These are phyloP conservation scores for Palythoa grandis DNA, from an alignment of 92 coral and sea anemone species.

Conservation along the genomic window DNA sequence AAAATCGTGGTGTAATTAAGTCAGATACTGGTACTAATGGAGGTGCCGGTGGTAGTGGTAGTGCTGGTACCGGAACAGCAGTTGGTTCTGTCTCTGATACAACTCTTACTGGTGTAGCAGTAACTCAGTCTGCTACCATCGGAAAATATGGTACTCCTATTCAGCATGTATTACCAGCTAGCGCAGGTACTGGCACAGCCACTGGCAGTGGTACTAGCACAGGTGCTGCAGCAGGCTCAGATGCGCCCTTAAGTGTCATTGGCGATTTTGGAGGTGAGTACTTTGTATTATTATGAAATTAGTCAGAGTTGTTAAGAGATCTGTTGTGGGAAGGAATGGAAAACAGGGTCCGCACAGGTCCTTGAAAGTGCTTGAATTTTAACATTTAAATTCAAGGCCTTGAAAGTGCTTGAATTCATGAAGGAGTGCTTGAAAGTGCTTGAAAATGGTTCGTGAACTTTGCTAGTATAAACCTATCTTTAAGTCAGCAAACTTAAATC, in stretches of 20 bases:
- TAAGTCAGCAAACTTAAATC: too few relatives aligned
- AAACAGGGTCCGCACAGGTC: too few relatives aligned
- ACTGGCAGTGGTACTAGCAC: constrained; percentile 29
- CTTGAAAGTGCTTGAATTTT: too few relatives aligned
- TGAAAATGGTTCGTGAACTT: too few relatives aligned
- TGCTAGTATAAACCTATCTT: too few relatives aligned
- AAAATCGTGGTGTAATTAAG: constrained; percentile 14
- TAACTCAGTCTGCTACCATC: not conserved
- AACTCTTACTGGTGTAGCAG: constrained; percentile 21
- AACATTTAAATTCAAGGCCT: too few relatives aligned
- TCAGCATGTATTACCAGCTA: not conserved
- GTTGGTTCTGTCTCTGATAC: not conserved
- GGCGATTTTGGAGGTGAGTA: constrained; percentile 83
- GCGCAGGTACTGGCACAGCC: not conserved
- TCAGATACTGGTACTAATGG: not conserved
- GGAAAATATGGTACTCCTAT: constrained; percentile 4
- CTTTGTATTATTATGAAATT: not conserved
- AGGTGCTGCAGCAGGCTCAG: constrained; percentile 25
- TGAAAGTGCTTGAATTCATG: too few relatives aligned
- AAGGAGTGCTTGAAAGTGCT: too few relatives aligned
- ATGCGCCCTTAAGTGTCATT: constrained; percentile 56
- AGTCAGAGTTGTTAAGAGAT: not conserved
- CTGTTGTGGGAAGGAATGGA: too few relatives aligned
- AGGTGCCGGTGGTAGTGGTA: not conserved
- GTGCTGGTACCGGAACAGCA: constrained; percentile 6